phyloP scores from a whole-genome alignment of 2,888 invertebrate genomes.

The Trissoscelio sp. region DNA sequence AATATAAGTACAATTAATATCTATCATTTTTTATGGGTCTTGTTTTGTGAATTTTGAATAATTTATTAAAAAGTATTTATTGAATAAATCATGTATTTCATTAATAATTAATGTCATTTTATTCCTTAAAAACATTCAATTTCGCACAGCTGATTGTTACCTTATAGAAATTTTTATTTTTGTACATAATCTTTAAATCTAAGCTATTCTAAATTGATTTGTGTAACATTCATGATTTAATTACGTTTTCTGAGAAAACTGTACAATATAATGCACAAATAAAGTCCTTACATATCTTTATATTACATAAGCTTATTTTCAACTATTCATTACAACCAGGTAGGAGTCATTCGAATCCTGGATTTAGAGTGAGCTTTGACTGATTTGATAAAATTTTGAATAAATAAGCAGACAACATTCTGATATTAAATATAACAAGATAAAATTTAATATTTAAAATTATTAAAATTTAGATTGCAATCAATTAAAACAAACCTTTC shows the following conservation, averaged over 20 bases:
- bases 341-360: not conserved
- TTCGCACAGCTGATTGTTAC: not conserved
- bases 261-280: conserved; percentile 13
- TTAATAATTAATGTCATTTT: no score
- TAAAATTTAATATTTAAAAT: no score
- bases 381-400: not conserved
- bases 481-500: no score
- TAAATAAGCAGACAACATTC: not conserved
- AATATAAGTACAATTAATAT: no score
- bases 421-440: not conserved
- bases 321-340: conserved; percentile 13
- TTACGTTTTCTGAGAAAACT: conserved; percentile 1
- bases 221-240: not conserved
- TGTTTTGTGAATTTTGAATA: no score
- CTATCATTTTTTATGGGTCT: no score
- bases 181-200: conserved; percentile 1
- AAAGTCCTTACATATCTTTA: not conserved
- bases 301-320: conserved; percentile 8
- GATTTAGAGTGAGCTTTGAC: not conserved
- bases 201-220: not conserved
- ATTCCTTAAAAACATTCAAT: no score
- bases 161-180: not conserved
- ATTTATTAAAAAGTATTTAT: no score
- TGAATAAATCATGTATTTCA: no score
- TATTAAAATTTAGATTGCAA: no score